Evolutionary conservation across 2,113 vertebrate genomes (phyloP).

Genomic region (Tonatia bakeri): DNA sequence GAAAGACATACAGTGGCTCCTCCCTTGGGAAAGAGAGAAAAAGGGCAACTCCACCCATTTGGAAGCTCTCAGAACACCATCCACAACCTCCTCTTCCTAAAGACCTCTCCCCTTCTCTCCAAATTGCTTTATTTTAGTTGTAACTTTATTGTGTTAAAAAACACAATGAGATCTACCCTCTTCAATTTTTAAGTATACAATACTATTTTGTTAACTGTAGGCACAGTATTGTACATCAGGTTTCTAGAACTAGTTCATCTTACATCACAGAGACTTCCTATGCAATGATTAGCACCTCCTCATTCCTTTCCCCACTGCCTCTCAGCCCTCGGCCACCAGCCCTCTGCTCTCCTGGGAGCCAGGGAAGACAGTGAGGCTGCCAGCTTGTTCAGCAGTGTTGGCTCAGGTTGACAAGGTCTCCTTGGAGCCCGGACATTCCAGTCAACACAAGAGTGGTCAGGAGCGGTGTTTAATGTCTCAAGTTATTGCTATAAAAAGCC

Average conservation of each 20-base stretch:
- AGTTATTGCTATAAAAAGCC: neutral
- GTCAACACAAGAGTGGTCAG: neutral
- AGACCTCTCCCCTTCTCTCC: neutral
- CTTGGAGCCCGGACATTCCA: neutral
- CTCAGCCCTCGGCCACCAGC: neutral
- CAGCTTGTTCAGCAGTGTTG: neutral
- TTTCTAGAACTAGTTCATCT: neutral
- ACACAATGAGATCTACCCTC: neutral
- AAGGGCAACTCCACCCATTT: neutral
- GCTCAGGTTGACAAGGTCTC: neutral
- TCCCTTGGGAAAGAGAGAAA: neutral
- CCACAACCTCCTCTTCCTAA: neutral
- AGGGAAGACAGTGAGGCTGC: neutral
- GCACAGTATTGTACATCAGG: too few species aligned
- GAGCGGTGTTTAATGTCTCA: neutral
- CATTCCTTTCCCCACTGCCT: neutral
- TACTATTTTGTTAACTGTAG: neutral
- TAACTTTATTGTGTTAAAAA: neutral
- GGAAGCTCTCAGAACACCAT: neutral
- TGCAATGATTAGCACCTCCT: neutral
- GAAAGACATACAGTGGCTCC: neutral
- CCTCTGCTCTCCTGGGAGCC: neutral
- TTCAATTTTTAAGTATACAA: neutral
- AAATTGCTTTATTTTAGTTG: neutral
- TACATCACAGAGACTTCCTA: neutral